Evolutionary conservation across 2,113 vertebrate species (phyloP), one percentile per base, ranked within the genome.

Genomic region (Perca schrenkii): DNA sequence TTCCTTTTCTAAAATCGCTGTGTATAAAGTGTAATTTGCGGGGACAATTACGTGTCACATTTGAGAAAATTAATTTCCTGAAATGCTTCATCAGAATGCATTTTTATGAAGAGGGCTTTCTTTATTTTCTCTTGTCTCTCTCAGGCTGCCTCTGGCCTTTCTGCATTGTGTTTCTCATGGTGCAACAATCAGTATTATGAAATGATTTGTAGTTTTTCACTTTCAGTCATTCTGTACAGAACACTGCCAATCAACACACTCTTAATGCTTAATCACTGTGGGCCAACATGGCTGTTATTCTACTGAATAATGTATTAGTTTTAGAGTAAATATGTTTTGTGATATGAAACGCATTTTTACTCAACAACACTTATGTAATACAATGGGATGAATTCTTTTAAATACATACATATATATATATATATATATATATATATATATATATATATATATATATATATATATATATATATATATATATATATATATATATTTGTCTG

Each of bases 41-140:
- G 64, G 76, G 69, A 86, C 89, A 88, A 89, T 90, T 89, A 90
- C 77, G 43, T 85, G 82, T 85, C 82, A 83, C 63, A 88, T 85
- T 84, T 82, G 34, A 79, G 77, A 70, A 82, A 81, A 88, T 88
- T 57, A 61, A 88, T 92, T 90, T 88, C 74, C 77, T 63, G 76
- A 85, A 90, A 83, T 74, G 73, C 77, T 84, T 75, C 49, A 74
- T 73, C 54, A 82, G 79, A 82, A 84, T 68, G 34, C 6, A 43
- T 82, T 85, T 66, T 85, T 34, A 66, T 78, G 31, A 74, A 84
- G 60, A 69, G 15, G 6, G 40, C 47, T 36, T 75, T 79, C 22
- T 57, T 64, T 72, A 65, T 60, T 60, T 36, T 52, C 21, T 68
- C 63, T 67, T 22, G 3, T 62, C 54, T 77, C 62, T 53, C 69